Conservation (phyloP, 2,797 vertebrate species). For the Acipenser transmontanus region DNA sequence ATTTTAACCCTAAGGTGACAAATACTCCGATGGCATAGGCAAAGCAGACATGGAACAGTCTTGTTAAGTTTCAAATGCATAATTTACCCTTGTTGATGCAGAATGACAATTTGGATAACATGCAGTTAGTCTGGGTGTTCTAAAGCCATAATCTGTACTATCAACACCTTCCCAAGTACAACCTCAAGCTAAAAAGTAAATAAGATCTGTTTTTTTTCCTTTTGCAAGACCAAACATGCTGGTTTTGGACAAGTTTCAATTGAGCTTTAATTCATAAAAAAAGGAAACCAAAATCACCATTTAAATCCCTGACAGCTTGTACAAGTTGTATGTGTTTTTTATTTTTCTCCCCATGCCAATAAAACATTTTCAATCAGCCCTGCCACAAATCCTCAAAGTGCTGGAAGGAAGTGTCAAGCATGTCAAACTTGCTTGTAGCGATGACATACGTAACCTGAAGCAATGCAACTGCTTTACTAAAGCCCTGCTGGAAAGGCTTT, state of each 20-base stretch:
- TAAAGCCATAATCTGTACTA: constrained; percentile 37
- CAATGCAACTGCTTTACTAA: constrained; percentile 47
- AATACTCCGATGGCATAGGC: constrained; percentile 43
- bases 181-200: constrained; percentile 62
- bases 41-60: constrained; percentile 40
- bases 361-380: constrained; percentile 59
- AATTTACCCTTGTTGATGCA: constrained; percentile 39
- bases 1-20: constrained; percentile 60
- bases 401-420: constrained; percentile 42
- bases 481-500: constrained; percentile 37
- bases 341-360: constrained; percentile 54
- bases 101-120: constrained; percentile 13
- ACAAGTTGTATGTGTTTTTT: constrained; percentile 62
- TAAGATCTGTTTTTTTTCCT: constrained; percentile 64
- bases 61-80: constrained; percentile 44
- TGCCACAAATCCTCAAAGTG: constrained; percentile 61
- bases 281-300: constrained; percentile 82
- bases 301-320: constrained; percentile 77
- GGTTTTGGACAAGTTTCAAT: constrained; percentile 78
- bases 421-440: constrained; percentile 54
- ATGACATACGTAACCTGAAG: constrained; percentile 63
- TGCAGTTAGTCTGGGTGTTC: constrained; percentile 25
- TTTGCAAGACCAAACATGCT: constrained; percentile 82
- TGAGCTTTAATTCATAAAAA: constrained; percentile 72
- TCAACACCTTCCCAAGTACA: constrained; percentile 55